A percentile compares a stretch with the other conserved stretches of the same genome.
phyloP scores from a whole-genome alignment of 2,113 vertebrate genomes.

The Sisor rabdophorus region DNA sequence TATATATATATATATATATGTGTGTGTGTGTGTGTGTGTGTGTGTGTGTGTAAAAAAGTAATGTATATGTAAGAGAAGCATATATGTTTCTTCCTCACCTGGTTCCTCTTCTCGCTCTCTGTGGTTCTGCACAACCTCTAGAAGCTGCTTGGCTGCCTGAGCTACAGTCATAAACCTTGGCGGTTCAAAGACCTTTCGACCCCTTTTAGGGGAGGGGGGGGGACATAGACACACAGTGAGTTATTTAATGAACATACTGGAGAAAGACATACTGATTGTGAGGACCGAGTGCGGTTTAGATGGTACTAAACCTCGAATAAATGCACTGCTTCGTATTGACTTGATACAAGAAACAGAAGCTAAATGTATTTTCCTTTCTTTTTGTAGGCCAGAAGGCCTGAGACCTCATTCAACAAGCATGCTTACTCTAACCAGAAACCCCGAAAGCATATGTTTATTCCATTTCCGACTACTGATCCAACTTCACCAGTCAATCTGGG shows the following conservation, averaged over 20 bases:
- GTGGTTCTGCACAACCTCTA: slow-evolving; percentile 80
- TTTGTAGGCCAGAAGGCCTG: slow-evolving; percentile 21
- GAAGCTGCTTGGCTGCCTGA: slow-evolving; percentile 86
- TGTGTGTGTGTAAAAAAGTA: no score
- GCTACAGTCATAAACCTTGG: slow-evolving; percentile 87
- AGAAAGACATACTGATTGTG: not conserved
- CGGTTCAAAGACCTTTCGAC: slow-evolving; percentile 86
- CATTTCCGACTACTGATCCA: slow-evolving; percentile 48
- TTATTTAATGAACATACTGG: not conserved
- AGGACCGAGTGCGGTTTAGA: not conserved
- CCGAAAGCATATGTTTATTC: slow-evolving; percentile 42
- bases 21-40: no score
- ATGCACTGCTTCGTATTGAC: slow-evolving; percentile 10
- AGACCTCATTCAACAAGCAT: slow-evolving; percentile 43
- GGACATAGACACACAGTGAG: no score
- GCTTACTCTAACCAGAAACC: slow-evolving; percentile 45
- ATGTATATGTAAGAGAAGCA: not conserved
- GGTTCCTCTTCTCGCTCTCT: slow-evolving; percentile 71
- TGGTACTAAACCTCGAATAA: not conserved
- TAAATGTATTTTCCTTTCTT: slow-evolving; percentile 22
- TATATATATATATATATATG: no score
- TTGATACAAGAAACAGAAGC: not conserved
- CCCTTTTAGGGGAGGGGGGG: slow-evolving; percentile 66
- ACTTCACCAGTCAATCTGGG: slow-evolving; percentile 45
- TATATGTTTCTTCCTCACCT: slow-evolving; percentile 63